phyloP scores from a whole-genome alignment of 2,797 vertebrate genomes.

The Pangasius macronema region DNA sequence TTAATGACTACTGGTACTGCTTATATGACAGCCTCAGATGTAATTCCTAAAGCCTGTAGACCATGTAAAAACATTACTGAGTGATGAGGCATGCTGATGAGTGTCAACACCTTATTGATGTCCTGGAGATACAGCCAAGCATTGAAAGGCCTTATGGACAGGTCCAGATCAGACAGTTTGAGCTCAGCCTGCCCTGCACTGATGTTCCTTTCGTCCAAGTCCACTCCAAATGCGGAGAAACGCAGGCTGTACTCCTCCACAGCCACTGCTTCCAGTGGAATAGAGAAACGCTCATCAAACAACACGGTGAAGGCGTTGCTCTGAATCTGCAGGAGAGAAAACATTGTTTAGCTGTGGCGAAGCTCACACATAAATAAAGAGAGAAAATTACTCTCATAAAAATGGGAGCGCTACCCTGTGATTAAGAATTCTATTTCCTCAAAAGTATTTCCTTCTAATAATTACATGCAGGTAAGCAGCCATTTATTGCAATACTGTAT shows the following conservation, averaged over 20 bases:
- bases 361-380: not conserved
- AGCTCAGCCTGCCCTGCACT: constrained; percentile 89
- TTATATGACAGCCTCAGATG: not conserved
- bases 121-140: constrained; percentile 98
- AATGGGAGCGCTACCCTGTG: not conserved
- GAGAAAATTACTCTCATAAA: not conserved
- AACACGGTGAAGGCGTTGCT: constrained; percentile 85
- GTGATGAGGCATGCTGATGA: not conserved
- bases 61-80: not conserved
- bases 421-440: not conserved
- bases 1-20: not conserved
- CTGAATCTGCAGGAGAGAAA: constrained; percentile 80
- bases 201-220: constrained; percentile 85
- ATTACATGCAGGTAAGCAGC: not conserved
- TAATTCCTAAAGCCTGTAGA: not conserved
- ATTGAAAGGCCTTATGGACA: constrained; percentile 84
- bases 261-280: constrained; percentile 78
- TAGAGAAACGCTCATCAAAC: constrained; percentile 90
- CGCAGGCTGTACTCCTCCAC: constrained; percentile 90
- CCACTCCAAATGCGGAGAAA: constrained; percentile 88
- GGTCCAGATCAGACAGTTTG: constrained; percentile 90
- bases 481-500: not conserved
- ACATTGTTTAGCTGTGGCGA: constrained; percentile 27
- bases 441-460: not conserved
- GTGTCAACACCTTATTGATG: constrained; percentile 82